Evolutionary conservation across 2,797 vertebrate genomes (phyloP).

Genomic region (Chaetodon trifasciatus): DNA sequence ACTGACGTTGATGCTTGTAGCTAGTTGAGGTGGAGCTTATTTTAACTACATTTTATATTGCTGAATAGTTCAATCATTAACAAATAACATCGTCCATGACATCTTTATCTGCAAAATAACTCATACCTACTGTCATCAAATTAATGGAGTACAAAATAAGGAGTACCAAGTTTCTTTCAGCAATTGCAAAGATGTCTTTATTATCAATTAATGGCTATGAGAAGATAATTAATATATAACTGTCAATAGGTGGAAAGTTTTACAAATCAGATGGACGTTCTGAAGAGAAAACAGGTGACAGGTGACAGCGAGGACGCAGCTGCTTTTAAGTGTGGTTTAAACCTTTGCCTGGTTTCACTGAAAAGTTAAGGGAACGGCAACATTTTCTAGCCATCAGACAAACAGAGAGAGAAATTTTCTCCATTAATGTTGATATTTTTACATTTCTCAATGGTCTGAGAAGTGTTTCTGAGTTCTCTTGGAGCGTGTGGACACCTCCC

Average conservation of each 20-base stretch:
- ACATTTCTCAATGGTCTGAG: background rate
- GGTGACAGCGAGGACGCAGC: too few species aligned
- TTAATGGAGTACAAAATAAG: background rate
- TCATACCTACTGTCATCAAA: background rate
- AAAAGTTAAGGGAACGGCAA: background rate
- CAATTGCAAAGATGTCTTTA: too few species aligned
- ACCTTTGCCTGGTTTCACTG: background rate
- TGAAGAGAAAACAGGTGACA: too few species aligned
- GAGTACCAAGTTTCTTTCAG: too few species aligned
- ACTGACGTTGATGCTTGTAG: background rate
- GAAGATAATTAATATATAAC: background rate
- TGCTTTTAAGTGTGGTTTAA: background rate
- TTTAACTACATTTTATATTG: background rate
- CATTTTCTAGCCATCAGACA: background rate
- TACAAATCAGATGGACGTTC: too few species aligned
- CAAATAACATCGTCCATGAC: background rate
- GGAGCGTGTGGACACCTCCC: background rate
- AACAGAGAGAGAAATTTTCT: background rate
- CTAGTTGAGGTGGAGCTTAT: background rate
- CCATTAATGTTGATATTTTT: background rate
- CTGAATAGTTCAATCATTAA: background rate
- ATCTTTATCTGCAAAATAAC: background rate
- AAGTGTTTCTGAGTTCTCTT: constrained; percentile 1
- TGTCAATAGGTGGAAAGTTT: too few species aligned
- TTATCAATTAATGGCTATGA: too few species aligned